Percentiles rank a stretch among this genome's conserved stretches.
These are phyloP conservation scores for Phalera bucephala DNA, from an alignment of 2,888 invertebrate species.

Conservation along the genomic window DNA sequence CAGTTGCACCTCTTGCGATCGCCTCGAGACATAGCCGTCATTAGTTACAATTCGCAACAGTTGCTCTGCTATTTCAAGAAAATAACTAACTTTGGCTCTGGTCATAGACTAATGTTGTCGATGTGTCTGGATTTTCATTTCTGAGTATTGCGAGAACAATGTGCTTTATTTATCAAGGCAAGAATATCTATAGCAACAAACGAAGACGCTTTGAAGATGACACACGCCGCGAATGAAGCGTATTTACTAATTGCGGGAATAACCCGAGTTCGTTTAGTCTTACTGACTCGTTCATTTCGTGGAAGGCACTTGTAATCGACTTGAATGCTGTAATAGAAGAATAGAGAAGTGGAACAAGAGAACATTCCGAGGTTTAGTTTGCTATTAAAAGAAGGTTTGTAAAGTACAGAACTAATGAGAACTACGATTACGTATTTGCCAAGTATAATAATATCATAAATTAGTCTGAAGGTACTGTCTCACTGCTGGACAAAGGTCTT, in stretches of 20 bases:
- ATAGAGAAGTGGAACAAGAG: constrained; percentile 1
- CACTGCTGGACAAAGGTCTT: too few species aligned
- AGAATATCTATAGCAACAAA: constrained; percentile 27
- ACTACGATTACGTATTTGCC: too few species aligned
- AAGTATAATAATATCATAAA: too few species aligned
- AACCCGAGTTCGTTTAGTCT: constrained; percentile 27
- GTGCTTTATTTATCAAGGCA: constrained; percentile 23
- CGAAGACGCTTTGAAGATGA: constrained; percentile 16
- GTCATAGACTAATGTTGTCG: constrained; percentile 37
- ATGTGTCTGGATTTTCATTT: constrained; percentile 20
- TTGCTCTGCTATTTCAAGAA: constrained; percentile 60
- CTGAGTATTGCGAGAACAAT: constrained; percentile 16
- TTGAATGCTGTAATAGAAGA: constrained; percentile 1
- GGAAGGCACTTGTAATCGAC: constrained; percentile 3
- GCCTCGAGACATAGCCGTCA: constrained; percentile 54
- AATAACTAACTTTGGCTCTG: constrained; percentile 44
- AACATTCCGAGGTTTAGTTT: too few species aligned
- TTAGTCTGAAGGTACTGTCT: too few species aligned
- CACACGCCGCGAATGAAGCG: constrained; percentile 27
- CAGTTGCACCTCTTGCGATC: constrained; percentile 50
- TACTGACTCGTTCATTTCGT: constrained; percentile 9
- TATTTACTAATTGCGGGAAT: constrained; percentile 32
- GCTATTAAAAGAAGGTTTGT: too few species aligned
- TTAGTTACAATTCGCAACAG: constrained; percentile 69
- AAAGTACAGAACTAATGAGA: too few species aligned